Conservation (phyloP, 2,888 invertebrate genomes). For the Cheilosia scutellata region DNA sequence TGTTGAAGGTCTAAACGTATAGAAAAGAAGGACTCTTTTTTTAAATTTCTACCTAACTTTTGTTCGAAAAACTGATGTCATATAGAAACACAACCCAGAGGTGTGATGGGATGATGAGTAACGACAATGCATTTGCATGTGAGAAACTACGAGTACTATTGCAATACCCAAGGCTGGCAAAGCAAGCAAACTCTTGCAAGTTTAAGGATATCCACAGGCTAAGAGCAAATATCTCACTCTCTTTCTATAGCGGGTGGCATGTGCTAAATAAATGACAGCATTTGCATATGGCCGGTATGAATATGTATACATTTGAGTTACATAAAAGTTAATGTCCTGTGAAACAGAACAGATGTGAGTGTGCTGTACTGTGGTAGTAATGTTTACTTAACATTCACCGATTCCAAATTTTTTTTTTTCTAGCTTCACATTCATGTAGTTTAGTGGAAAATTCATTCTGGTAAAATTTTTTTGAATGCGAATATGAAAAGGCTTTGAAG, state of each 20-base stretch:
- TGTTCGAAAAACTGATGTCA: constrained; percentile 3
- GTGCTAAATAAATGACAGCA: constrained; percentile 65
- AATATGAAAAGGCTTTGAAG: constrained; percentile 53
- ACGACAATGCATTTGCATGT: constrained; percentile 44
- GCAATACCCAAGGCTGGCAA: constrained; percentile 52
- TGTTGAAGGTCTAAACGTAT: no score
- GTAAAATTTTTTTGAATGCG: constrained; percentile 45
- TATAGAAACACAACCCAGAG: background rate
- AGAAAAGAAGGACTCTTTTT: constrained; percentile 2
- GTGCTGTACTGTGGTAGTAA: constrained; percentile 41
- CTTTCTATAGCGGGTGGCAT: constrained; percentile 43
- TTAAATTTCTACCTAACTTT: constrained; percentile 15
- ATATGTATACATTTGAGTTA: constrained; percentile 65
- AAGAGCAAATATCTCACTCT: constrained; percentile 1
- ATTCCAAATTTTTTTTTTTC: constrained; percentile 27
- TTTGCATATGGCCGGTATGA: constrained; percentile 66
- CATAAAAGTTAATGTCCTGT: constrained; percentile 72
- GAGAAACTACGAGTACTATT: background rate
- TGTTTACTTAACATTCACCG: constrained; percentile 62
- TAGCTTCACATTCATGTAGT: constrained; percentile 17
- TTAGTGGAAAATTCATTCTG: constrained; percentile 17
- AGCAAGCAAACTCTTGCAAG: constrained; percentile 52
- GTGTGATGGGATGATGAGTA: background rate
- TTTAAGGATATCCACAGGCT: constrained; percentile 61
- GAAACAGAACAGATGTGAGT: constrained; percentile 58